These are phyloP conservation scores for Apostichopus parvimensis DNA, from an alignment of 35 echinoderm and acorn worm genomes.

Conservation along the genomic window DNA sequence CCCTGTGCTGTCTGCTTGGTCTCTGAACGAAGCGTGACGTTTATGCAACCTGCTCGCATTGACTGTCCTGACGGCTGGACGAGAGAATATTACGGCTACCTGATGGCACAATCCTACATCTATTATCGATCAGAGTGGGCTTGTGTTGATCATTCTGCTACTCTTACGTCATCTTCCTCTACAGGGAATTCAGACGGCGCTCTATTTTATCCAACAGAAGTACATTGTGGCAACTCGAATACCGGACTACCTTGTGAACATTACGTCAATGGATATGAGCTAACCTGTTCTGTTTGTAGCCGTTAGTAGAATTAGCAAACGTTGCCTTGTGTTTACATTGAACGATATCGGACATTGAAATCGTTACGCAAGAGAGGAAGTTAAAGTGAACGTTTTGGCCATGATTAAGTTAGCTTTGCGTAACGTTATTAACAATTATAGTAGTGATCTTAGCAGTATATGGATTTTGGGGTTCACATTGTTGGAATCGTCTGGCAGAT, in stretches of 20 bases:
- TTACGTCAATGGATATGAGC: background rate
- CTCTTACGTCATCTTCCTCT: background rate
- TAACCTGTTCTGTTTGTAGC: slow-evolving; percentile 15
- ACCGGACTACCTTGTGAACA: background rate
- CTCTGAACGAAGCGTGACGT: background rate
- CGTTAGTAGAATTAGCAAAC: too few species aligned
- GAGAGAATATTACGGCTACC: slow-evolving; percentile 54
- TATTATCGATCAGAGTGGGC: slow-evolving; percentile 18
- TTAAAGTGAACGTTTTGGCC: too few species aligned
- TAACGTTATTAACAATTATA: too few species aligned
- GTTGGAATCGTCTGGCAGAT: too few species aligned
- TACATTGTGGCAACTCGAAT: background rate
- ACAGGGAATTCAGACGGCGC: background rate
- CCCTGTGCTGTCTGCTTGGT: slow-evolving; percentile 43
- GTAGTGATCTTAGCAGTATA: too few species aligned
- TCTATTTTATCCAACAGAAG: slow-evolving; percentile 35
- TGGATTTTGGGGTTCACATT: too few species aligned
- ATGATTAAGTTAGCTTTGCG: too few species aligned
- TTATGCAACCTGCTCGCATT: slow-evolving; percentile 46
- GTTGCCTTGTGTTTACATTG: too few species aligned
- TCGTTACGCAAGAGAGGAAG: too few species aligned
- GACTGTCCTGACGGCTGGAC: slow-evolving; percentile 52
- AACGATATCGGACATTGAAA: too few species aligned
- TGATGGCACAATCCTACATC: slow-evolving; percentile 11
- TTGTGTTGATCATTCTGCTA: slow-evolving; percentile 2